Conservation (phyloP, 2,113 vertebrate species). For the Miniopterus natalensis region DNA sequence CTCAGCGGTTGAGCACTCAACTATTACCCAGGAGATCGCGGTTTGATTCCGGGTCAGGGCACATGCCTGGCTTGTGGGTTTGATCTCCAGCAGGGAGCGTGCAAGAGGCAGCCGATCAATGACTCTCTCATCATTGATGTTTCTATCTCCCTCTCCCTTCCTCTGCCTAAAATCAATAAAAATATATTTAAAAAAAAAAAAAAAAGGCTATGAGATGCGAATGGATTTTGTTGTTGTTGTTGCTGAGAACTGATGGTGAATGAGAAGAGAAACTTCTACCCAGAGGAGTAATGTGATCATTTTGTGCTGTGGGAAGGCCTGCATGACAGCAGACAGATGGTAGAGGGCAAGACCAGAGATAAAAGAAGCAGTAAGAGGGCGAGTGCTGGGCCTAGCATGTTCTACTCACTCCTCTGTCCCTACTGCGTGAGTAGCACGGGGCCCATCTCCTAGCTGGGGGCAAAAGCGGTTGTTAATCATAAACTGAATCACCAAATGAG, state of each 20-base stretch:
- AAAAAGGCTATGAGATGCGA: not conserved
- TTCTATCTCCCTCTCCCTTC: no score
- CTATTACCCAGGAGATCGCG: no score
- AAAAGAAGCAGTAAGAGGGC: not conserved
- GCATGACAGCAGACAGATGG: not conserved
- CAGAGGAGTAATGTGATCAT: not conserved
- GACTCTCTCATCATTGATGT: no score
- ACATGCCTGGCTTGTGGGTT: no score
- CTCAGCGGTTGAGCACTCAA: no score
- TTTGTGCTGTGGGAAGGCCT: not conserved
- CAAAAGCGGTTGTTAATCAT: not conserved
- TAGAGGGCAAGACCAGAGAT: not conserved
- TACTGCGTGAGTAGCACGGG: accelerated
- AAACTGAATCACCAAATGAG: not conserved
- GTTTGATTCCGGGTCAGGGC: no score
- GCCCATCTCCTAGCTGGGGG: not conserved
- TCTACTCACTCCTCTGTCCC: not conserved
- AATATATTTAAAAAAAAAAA: no score
- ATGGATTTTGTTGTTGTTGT: not conserved
- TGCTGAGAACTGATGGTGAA: constrained; percentile 6
- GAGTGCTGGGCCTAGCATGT: accelerated
- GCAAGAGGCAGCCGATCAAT: no score
- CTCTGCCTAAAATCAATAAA: no score
- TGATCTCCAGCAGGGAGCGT: no score
- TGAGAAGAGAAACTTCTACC: not conserved